These are phyloP conservation scores for Tiaroga cobitis DNA, from an alignment of 2,797 vertebrate species.

Conservation along the genomic window DNA sequence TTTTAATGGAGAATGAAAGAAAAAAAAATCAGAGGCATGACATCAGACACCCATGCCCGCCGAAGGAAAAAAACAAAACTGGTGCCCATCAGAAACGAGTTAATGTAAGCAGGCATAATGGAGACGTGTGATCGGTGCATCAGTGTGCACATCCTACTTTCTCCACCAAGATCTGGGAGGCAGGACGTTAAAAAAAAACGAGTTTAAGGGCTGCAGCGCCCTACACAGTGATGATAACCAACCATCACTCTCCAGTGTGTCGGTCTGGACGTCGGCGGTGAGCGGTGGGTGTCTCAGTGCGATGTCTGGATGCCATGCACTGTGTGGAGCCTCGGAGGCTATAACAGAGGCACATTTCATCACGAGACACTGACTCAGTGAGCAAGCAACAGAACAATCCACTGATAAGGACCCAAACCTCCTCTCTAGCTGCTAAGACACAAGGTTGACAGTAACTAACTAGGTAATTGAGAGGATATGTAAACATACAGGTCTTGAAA, in stretches of 20 bases:
- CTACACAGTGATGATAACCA: constrained; percentile 26
- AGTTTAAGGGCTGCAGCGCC: constrained; percentile 16
- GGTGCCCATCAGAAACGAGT: constrained; percentile 19
- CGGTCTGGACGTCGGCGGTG: not conserved
- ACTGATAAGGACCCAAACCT: constrained; percentile 2
- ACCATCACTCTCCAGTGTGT: constrained; percentile 16
- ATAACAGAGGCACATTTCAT: constrained; percentile 48
- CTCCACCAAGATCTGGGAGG: constrained; percentile 8
- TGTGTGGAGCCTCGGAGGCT: constrained; percentile 5
- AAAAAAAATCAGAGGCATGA: not conserved
- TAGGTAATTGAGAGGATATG: constrained; percentile 47
- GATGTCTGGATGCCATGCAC: constrained; percentile 18
- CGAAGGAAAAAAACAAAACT: not conserved
- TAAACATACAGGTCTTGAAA: constrained; percentile 59
- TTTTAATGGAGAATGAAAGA: not conserved
- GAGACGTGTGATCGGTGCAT: constrained; percentile 26
- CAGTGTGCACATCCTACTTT: constrained; percentile 27
- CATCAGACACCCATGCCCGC: constrained; percentile 7
- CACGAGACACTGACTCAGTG: constrained; percentile 45
- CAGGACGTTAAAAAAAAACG: not conserved
- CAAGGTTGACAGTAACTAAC: constrained; percentile 48
- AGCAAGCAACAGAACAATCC: constrained; percentile 32
- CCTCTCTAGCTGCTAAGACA: constrained; percentile 44
- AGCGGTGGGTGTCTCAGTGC: not conserved
- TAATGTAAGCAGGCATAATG: not conserved